Evolutionary conservation across 2,797 vertebrate genomes (phyloP), one percentile per base, ranked within the genome.

Genomic region (Spinus olivaceus): DNA sequence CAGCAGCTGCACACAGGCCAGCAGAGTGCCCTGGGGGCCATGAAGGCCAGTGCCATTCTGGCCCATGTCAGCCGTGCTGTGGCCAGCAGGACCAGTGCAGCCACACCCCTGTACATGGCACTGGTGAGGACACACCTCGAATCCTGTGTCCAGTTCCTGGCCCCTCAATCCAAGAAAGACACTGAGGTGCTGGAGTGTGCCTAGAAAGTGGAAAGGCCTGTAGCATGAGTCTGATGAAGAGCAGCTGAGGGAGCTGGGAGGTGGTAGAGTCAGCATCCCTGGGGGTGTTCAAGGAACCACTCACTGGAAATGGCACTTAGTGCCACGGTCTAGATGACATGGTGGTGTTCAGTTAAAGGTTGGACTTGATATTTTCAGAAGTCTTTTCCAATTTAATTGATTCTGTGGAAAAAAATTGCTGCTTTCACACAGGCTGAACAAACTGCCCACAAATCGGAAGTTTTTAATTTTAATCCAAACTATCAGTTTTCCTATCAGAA

Each of bases 21-120:
- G 30, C 21, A 9, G 21, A 2, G 33, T 41, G 30, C 14, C 69
- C 33, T 19, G 22, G 33, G 35, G 53, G 21, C 47, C 33, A 11
- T 32, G 33, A 51, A 32, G 22, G 5, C 3, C 24, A 20, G 2
- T 14, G 33, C 1, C 18, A 28, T 28, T 2, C 54, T 51, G 53
- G n/a, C 14, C 8, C 39, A 12, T 5, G 16, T 41, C 35, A 60
- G 19, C 35, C 28, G 2, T 8, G 1, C 18, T 19, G 25, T 14
- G 42, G 18, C 7, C 37, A 61, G 32, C 15, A 28, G 19, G 27
- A 28, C 10, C 15, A n/a, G 19, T 0, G 3, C 46, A 67, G 21
- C 16, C 4, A 1, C 33, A 54, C 2, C 8, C 19, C 23, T 37
- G 12, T 6, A 8, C 39, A 16, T 0, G 2, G 32, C 4, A 35